Conservation (phyloP, 2,113 vertebrate species). For the Physeter macrocephalus region DNA sequence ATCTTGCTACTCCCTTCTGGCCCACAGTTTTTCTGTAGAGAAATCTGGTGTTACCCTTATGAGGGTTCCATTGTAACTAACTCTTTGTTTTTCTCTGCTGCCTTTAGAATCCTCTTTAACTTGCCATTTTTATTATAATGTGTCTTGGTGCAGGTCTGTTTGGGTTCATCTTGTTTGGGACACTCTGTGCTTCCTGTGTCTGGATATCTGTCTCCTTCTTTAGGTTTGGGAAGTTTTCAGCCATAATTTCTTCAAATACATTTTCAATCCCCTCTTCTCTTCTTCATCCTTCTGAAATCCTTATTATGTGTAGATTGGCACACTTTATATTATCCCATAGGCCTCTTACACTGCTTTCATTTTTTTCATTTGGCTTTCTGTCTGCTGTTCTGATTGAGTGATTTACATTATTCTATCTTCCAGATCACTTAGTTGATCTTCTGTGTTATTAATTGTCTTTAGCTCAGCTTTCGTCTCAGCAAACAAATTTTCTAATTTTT, state of each 20-base stretch:
- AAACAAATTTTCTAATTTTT: background rate
- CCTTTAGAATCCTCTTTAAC: background rate
- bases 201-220: background rate
- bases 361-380: background rate
- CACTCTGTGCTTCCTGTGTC: background rate
- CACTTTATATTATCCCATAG: background rate
- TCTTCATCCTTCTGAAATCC: background rate
- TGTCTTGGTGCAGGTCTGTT: background rate
- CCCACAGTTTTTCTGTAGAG: background rate
- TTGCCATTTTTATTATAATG: background rate
- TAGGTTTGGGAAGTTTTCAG: background rate
- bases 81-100: background rate
- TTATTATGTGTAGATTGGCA: background rate
- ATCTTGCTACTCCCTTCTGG: background rate
- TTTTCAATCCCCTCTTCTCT: background rate
- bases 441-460: background rate
- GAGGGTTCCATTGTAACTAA: background rate
- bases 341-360: background rate
- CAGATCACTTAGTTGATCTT: background rate
- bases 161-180: background rate
- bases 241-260: background rate
- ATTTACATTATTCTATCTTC: background rate
- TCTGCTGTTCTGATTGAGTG: background rate
- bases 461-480: background rate
- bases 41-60: background rate